Base-by-base conservation (phyloP, 2,888 invertebrate species). In the Hanleya hanleyi region DNA sequence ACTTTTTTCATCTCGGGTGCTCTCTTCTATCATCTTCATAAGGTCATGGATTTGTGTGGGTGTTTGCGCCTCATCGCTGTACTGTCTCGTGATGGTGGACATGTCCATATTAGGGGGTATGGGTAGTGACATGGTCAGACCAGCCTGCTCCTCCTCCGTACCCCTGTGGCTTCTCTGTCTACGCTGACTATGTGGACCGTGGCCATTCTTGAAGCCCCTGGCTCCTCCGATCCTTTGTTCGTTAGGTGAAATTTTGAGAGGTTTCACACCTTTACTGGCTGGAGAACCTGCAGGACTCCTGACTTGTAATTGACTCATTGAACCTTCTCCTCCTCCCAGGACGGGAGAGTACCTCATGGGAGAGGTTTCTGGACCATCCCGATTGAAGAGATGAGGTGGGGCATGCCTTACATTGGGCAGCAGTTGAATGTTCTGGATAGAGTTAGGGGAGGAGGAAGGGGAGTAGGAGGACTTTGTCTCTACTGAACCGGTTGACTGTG, bases 321-420 rank as follows among this genome's bases (percentile, higher is more conserved):
- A 77, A 18, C 83, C 73, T 0, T 82, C 82, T 70, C 73, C 77
- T 41, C 67, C 78, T n/a, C n/a, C n/a, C n/a, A n/a, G n/a, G 7
- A 74, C 64, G 4, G 78, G 74, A 72, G 77, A 18, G 41, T 22
- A 9, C 68, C 64, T 41, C 35, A n/a, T 26, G 51, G 57, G 77
- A 12, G 73, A 68, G 22, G 47, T 61, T 12, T 74, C 65, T 22
- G 57, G 57, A 9, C 70, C 79, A 47, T 70, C 78, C 51, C 72
- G 74, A 15, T 62, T 72, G 61, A 83, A 68, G 37, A 84, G 74
- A 66, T 86, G 86, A 57, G 83, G 77, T 15, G 86, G 86, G 1
- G 84, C 83, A 77, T 87, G 86, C 74, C 82, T 83, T 4, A 86
- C 87, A 73, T 86, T 87, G 4, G 88, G 87, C 62, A 88, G 77